A percentile compares a stretch with the other conserved stretches of the same genome.
phyloP scores from a whole-genome alignment of 1,140 invertebrate genomes.

The Drosophila cardini region DNA sequence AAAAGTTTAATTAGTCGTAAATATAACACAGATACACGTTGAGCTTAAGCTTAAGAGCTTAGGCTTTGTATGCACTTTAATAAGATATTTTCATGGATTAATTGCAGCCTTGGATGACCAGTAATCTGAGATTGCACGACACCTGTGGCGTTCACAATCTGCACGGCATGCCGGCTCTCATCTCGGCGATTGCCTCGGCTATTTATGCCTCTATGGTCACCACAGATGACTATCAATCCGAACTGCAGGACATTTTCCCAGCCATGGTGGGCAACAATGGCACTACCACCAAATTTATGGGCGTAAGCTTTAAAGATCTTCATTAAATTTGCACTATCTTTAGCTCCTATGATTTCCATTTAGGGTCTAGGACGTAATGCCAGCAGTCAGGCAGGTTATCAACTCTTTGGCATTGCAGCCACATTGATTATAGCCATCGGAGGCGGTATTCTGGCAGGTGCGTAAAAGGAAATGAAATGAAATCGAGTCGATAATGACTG shows the following conservation, averaged over 20 bases:
- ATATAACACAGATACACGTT: not conserved
- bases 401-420: slow-evolving; percentile 89
- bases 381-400: slow-evolving; percentile 90
- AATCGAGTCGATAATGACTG: slow-evolving; percentile 6
- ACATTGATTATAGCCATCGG: slow-evolving; percentile 90
- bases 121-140: slow-evolving; percentile 91
- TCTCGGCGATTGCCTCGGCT: slow-evolving; percentile 92
- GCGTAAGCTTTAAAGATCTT: slow-evolving; percentile 60
- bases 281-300: slow-evolving; percentile 73
- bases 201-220: slow-evolving; percentile 91
- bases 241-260: slow-evolving; percentile 87
- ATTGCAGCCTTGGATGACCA: slow-evolving; percentile 89
- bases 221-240: slow-evolving; percentile 85
- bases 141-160: slow-evolving; percentile 98
- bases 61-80: not conserved
- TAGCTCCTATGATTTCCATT: not conserved
- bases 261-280: slow-evolving; percentile 84
- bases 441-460: slow-evolving; percentile 93
- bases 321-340: not conserved
- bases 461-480: slow-evolving; percentile 28
- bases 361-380: slow-evolving; percentile 88
- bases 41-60: too few species aligned
- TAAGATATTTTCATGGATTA: slow-evolving; percentile 41
- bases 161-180: slow-evolving; percentile 96
- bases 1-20: slow-evolving; percentile 35